Conservation (phyloP, 2,888 invertebrate species). For the Nomada ruficornis region DNA sequence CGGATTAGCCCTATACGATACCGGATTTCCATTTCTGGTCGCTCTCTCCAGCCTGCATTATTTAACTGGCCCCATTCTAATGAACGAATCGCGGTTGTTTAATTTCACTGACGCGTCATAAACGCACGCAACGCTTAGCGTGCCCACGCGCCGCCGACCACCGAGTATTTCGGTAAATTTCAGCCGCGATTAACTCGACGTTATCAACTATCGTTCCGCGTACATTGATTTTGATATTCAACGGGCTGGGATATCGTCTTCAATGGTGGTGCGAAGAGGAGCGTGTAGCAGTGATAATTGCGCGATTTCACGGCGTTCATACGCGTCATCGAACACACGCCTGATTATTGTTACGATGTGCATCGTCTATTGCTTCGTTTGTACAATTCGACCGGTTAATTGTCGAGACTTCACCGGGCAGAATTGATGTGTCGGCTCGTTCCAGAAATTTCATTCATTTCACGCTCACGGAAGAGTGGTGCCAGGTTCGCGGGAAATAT, state of each 20-base stretch:
- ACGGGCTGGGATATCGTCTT: conserved; percentile 39
- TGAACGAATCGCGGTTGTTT: conserved; percentile 64
- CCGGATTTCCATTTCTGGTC: conserved; percentile 51
- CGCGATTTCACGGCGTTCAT: conserved; percentile 16
- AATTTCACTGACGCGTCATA: conserved; percentile 62
- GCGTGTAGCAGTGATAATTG: conserved; percentile 16
- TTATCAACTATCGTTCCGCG: conserved; percentile 44
- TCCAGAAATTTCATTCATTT: not conserved
- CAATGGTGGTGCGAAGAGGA: conserved; percentile 12
- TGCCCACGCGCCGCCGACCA: conserved; percentile 6
- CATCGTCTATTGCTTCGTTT: not conserved
- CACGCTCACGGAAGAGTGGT: conserved; percentile 4
- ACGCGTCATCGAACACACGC: conserved; percentile 10
- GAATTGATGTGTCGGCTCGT: too few species aligned
- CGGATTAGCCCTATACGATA: conserved; percentile 38
- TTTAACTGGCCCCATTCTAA: conserved; percentile 65
- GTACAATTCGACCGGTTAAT: not conserved
- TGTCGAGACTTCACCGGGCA: not conserved
- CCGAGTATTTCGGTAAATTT: conserved; percentile 50
- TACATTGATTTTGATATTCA: conserved; percentile 57
- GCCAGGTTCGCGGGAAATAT: not conserved
- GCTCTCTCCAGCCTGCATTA: conserved; percentile 44
- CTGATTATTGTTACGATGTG: conserved; percentile 5
- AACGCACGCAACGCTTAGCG: conserved; percentile 42
- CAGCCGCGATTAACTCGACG: conserved; percentile 51